Percentiles rank a stretch among this genome's conserved stretches.
phyloP scores from a whole-genome alignment of 2,113 vertebrate genomes.

The Oophaga pumilio region DNA sequence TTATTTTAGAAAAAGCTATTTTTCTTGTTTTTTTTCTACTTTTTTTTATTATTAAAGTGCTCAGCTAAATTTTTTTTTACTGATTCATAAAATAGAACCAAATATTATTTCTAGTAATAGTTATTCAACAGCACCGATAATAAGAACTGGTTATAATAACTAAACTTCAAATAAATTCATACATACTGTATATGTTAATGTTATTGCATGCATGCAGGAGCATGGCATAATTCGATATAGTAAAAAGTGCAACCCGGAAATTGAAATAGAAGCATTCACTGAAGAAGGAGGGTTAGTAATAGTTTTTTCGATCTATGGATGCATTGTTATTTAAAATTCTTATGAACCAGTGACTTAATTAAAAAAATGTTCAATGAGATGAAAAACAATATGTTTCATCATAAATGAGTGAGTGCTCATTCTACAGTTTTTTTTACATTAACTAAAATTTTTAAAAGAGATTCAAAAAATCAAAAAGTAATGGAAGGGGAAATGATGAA shows the following conservation, averaged over 20 bases:
- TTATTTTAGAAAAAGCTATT: constrained; percentile 61
- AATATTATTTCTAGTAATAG: constrained; percentile 58
- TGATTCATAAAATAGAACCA: constrained; percentile 61
- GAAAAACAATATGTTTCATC: not conserved
- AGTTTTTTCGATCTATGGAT: not conserved
- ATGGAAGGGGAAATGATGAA: constrained; percentile 47
- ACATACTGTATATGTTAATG: constrained; percentile 35
- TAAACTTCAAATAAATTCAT: not conserved
- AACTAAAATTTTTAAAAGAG: not conserved
- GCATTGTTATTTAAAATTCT: not conserved
- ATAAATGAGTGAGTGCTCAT: not conserved
- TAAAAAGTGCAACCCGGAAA: constrained; percentile 31
- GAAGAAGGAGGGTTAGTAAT: not conserved
- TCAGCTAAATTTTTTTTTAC: constrained; percentile 59
- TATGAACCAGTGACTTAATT: not conserved
- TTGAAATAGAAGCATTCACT: constrained; percentile 23
- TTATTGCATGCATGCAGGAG: constrained; percentile 18
- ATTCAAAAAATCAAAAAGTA: not conserved
- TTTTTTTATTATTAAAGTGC: constrained; percentile 53
- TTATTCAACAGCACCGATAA: not conserved
- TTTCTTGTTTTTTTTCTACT: not conserved
- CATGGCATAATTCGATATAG: constrained; percentile 35
- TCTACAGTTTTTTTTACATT: not conserved
- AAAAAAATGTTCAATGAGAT: not conserved
- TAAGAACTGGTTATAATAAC: not conserved